These are phyloP conservation scores for Diceros bicornis DNA, from an alignment of 2,797 vertebrate genomes.

Conservation along the genomic window DNA sequence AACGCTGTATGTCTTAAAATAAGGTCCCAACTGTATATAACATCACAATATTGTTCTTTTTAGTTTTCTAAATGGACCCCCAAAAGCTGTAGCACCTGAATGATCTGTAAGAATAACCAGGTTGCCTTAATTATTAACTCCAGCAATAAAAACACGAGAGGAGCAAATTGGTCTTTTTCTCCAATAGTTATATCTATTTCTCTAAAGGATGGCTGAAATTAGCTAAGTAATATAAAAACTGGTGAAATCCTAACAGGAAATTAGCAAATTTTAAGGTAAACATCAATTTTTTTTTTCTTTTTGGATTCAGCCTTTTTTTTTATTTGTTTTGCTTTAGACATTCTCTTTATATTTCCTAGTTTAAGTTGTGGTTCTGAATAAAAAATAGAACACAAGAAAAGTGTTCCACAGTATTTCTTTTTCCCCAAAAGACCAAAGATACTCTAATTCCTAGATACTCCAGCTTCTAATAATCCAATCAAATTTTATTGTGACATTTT, in stretches of 20 bases:
- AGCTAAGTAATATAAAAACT: not conserved
- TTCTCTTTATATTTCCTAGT: not conserved
- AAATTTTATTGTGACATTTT: not conserved
- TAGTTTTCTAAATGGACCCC: not conserved
- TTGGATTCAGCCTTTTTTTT: not conserved
- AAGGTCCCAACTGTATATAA: not conserved
- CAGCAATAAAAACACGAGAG: not conserved
- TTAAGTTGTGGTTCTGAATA: not conserved
- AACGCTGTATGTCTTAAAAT: not conserved
- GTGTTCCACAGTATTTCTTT: not conserved
- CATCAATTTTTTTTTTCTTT: constrained; percentile 3
- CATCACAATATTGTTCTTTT: not conserved
- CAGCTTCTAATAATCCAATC: not conserved
- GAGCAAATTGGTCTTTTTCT: not conserved
- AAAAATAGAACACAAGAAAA: not conserved
- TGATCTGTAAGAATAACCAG: not conserved
- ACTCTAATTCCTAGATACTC: not conserved
- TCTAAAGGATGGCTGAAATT: not conserved
- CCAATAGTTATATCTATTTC: not conserved
- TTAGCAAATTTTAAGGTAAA: constrained; percentile 2
- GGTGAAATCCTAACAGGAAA: not conserved
- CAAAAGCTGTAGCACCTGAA: not conserved
- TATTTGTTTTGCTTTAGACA: not conserved
- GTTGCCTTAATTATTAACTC: not conserved
- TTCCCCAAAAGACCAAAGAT: not conserved